Evolutionary conservation across 2,888 invertebrate genomes (phyloP).

Genomic region (Imbricaverruca yamaguchii): DNA sequence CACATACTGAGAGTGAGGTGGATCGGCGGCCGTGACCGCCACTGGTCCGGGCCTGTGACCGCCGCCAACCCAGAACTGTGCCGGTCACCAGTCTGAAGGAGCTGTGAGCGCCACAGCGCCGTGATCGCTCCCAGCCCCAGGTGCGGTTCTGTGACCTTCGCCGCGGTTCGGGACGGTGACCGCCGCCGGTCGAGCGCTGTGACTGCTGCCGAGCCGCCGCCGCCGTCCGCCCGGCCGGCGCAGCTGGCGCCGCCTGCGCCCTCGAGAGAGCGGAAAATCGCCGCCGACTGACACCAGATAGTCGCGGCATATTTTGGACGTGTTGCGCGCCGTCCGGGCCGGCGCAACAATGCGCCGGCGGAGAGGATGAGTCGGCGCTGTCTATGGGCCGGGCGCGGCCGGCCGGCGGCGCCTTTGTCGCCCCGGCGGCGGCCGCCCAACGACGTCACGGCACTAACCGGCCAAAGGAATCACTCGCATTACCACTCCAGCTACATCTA

Average conservation of each 20-base stretch:
- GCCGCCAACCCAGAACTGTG: no score
- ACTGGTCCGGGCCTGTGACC: no score
- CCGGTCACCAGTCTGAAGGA: no score
- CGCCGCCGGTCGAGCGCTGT: no score
- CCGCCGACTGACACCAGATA: not conserved
- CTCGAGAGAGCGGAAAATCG: slow-evolving; percentile 2
- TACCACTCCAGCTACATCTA: slow-evolving; percentile 4
- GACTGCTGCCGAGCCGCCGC: not conserved
- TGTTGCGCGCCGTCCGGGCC: not conserved
- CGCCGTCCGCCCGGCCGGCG: not conserved
- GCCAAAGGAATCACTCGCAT: slow-evolving; percentile 7
- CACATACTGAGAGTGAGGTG: no score
- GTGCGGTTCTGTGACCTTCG: no score
- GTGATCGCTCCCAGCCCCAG: no score
- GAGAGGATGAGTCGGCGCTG: slow-evolving; percentile 11
- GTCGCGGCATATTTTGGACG: not conserved
- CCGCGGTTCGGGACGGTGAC: no score
- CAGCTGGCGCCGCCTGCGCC: not conserved
- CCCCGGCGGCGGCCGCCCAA: not conserved
- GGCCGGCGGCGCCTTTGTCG: slow-evolving; percentile 10
- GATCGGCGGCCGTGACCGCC: no score
- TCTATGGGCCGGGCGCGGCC: not conserved
- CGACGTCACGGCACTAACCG: slow-evolving; percentile 3
- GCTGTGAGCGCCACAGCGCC: no score
- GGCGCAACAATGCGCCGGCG: not conserved